Evolutionary conservation across 1,140 invertebrate species (phyloP), one percentile per base, ranked within the genome.

Genomic region (Pygmarrhopalites habei): DNA sequence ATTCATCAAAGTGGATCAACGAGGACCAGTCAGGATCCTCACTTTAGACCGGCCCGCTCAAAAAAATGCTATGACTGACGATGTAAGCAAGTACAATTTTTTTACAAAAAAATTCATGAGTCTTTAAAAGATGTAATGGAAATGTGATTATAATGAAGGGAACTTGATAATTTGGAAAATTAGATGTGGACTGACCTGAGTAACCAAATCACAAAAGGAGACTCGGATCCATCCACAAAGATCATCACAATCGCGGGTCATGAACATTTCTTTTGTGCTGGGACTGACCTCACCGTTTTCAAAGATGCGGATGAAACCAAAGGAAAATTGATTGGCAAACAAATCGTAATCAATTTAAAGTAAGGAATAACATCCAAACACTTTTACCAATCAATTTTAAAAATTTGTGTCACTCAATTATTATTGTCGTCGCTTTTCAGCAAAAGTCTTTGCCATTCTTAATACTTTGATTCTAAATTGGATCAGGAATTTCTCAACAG

Each of bases 221-320:
- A 73, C 47, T 71, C 77, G 19, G 78, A 82, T 63, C 72, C 74
- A 29, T 68, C 72, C 25, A 76, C 76, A 32, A 71, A 73, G 4
- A 64, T 82, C 17, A 76, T 78, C 46, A 77, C 78, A 2, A 60
- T 83, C 5, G 81, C 81, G 63, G 82, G 79, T 29, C 62, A 76
- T 64, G 82, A 82, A n/a, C 75, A 82, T 61, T 84, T 76, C 70
- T 85, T 75, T 71, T 82, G 80, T 62, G 81, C 80, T 72, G 83
- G 83, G 23, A 85, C 85, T 75, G 83, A 85, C 72, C 73, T 86
- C 26, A 74, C 73, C 55, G 82, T 82, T 70, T 83, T 83, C n/a
- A n/a, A n/a, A n/a, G n/a, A n/a, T 72, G 72, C 75, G 12, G 75
- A 75, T 67, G 57, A 64, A 17, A 73, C 28, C 72, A 74, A 43